phyloP scores from a whole-genome alignment of 1,140 invertebrate genomes.

The Drosophila parabipectinata region DNA sequence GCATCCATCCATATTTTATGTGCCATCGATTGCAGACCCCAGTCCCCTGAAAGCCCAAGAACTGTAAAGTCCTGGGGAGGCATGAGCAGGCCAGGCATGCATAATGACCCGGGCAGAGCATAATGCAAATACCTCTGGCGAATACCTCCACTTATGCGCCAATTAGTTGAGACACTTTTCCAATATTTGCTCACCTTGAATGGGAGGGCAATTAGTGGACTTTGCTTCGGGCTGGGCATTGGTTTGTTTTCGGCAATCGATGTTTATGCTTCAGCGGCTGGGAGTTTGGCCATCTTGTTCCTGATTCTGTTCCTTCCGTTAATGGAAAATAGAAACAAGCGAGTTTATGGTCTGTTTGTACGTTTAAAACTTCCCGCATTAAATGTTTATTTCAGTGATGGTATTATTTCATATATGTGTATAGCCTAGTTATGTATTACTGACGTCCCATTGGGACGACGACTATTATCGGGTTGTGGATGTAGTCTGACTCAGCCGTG shows the following conservation, averaged over 20 bases:
- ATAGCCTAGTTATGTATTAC: slow-evolving; percentile 26
- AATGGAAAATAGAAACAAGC: background rate
- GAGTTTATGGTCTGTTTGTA: background rate
- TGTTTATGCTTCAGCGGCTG: no score
- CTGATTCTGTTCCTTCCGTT: no score
- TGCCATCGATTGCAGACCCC: slow-evolving; percentile 59
- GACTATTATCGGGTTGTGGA: slow-evolving; percentile 26
- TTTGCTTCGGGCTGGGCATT: no score
- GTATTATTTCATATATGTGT: slow-evolving; percentile 39
- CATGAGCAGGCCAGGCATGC: background rate
- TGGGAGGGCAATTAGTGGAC: background rate
- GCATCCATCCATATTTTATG: slow-evolving; percentile 68
- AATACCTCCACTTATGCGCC: slow-evolving; percentile 8
- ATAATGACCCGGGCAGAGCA: slow-evolving; percentile 17
- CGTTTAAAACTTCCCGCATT: slow-evolving; percentile 13
- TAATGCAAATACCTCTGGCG: slow-evolving; percentile 13
- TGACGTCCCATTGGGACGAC: slow-evolving; percentile 18
- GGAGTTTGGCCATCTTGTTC: no score
- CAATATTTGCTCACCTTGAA: slow-evolving; percentile 23
- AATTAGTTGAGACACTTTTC: slow-evolving; percentile 13
- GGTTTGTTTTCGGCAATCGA: no score
- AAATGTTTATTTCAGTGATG: slow-evolving; percentile 63
- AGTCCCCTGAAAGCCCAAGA: background rate
- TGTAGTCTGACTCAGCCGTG: slow-evolving; percentile 3
- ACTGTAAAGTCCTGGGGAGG: background rate